These are phyloP conservation scores for Callinectes sapidus DNA, from an alignment of 2,888 invertebrate genomes.

Conservation along the genomic window DNA sequence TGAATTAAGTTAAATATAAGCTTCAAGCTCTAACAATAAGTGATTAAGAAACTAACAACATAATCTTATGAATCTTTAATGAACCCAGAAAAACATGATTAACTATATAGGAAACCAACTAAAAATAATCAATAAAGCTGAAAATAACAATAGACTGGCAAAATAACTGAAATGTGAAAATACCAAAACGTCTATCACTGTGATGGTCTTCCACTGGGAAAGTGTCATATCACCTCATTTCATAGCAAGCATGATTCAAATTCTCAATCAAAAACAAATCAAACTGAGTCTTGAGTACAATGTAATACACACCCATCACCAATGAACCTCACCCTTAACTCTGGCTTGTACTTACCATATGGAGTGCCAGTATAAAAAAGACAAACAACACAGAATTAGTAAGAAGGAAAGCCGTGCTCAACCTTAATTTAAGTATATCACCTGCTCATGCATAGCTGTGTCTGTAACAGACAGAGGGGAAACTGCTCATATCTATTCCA, in stretches of 20 bases:
- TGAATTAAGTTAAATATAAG: background rate
- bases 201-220: background rate
- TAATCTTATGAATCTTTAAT: background rate
- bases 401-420: slow-evolving; percentile 53
- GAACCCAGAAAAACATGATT: background rate
- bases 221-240: background rate
- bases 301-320: background rate
- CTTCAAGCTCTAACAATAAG: background rate
- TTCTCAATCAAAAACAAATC: background rate
- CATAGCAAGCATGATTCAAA: background rate
- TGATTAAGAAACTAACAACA: background rate
- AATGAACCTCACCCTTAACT: background rate
- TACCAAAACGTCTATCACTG: background rate
- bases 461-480: slow-evolving; percentile 35
- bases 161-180: background rate
- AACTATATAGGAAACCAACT: background rate
- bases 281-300: background rate
- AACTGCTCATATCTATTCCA: slow-evolving; percentile 13
- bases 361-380: slow-evolving; percentile 56
- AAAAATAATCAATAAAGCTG: background rate
- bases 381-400: slow-evolving; percentile 61
- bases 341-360: slow-evolving; percentile 53
- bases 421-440: slow-evolving; percentile 35
- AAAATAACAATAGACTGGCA: background rate
- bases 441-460: background rate